Evolutionary conservation across 2,888 invertebrate genomes (phyloP), one percentile per base, ranked within the genome.

Genomic region (Pantelozetes paolii): DNA sequence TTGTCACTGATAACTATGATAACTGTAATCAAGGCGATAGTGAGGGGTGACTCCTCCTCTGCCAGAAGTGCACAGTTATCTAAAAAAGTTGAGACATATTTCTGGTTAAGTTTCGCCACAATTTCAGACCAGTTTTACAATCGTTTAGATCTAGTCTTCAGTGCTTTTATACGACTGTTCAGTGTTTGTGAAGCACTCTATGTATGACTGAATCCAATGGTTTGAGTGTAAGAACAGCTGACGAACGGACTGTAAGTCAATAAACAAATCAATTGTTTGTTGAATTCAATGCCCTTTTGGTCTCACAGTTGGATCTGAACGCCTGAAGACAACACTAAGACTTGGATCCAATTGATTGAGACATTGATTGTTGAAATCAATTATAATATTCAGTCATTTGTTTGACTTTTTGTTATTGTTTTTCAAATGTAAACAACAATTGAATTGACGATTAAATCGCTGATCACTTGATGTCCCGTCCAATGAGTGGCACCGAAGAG

Each of bases 181-280:
- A 2, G 54, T 13, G 20, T 54, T 54, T 54, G 54, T 11, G 23
- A 18, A n/a, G 50, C 20, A 50, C n/a, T 50, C 20, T 20, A 26
- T 20, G 54, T 9, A 23, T 54, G 13, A 36, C 11, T 36, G 36
- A 11, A 36, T 45, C 18, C 30, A 30, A 59, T 28, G 59, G 30
- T 30, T 59, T 32, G 23, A 57, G 28, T n/a, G n/a, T 48, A n/a
- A 59, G 18, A 59, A 30, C 59, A 59, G 59, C 59, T 59, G 59
- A 59, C 32, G 32, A 23, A 30, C 30, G 11, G 18, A 59, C 11
- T 59, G 28, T 28, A 30, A 59, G 15, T 9, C 54, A 59, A 59
- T 59, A 1, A 57, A 26, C 30, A 2, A 57, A n/a, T n/a, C 26
- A 59, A 59, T n/a, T 59, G 8, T 13, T 30, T 59, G 11, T 26